Conservation (phyloP, 2,888 invertebrate species). For the Polydrusus pterygomalis region DNA sequence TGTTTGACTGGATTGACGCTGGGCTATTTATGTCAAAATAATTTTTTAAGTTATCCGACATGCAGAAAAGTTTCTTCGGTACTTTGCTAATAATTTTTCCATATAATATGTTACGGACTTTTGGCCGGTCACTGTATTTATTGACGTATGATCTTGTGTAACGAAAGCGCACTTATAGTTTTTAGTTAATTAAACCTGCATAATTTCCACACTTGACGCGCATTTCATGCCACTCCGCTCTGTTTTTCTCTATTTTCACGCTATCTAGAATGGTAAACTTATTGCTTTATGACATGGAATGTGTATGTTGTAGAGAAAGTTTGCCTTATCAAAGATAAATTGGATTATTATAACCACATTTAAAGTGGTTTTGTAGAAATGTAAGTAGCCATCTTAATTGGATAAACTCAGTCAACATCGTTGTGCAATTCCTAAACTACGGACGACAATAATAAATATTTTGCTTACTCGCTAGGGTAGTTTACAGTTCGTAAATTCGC, state of each 20-base stretch:
- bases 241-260: constrained; percentile 10
- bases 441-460: constrained; percentile 16
- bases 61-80: too few relatives aligned
- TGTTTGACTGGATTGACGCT: too few relatives aligned
- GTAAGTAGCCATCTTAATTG: constrained; percentile 13
- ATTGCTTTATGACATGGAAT: constrained; percentile 30
- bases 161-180: background rate
- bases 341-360: background rate
- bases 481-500: constrained; percentile 5
- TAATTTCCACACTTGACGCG: background rate
- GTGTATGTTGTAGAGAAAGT: constrained; percentile 14
- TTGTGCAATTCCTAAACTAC: background rate
- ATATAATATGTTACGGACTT: too few relatives aligned
- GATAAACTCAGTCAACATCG: constrained; percentile 13
- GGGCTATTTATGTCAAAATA: too few relatives aligned
- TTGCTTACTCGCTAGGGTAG: constrained; percentile 6
- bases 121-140: too few relatives aligned
- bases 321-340: constrained; percentile 23
- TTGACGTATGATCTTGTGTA: too few relatives aligned
- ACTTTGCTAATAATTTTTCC: too few relatives aligned
- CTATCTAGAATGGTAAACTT: constrained; percentile 13
- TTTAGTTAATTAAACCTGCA: background rate
- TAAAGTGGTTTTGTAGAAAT: constrained; percentile 5
- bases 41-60: too few relatives aligned
- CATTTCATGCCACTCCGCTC: background rate